phyloP scores from a whole-genome alignment of 2,113 vertebrate genomes.

The Perca flavescens region DNA sequence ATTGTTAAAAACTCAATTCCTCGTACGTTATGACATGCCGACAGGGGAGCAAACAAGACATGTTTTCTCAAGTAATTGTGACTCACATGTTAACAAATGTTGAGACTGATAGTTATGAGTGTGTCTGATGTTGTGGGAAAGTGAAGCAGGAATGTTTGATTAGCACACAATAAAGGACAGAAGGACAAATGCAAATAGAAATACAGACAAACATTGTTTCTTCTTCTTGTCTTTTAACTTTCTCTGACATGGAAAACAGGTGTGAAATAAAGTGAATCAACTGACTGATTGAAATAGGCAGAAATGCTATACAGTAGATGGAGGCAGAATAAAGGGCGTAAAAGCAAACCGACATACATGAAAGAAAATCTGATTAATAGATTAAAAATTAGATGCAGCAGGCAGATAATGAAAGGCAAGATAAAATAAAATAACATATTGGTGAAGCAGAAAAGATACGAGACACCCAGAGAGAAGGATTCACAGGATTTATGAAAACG shows the following conservation, averaged over 20 bases:
- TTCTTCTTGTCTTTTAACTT: background rate
- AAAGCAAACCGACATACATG: constrained; percentile 27
- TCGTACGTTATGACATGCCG: constrained; percentile 2
- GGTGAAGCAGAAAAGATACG: background rate
- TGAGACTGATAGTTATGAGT: background rate
- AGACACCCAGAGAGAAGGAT: constrained; percentile 13
- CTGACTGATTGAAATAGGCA: constrained; percentile 8
- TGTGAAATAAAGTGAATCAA: constrained; percentile 40
- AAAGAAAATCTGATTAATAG: constrained; percentile 51
- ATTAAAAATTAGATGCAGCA: constrained; percentile 48
- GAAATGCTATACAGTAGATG: constrained; percentile 3
- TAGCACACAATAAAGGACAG: background rate
- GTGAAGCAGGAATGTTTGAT: background rate
- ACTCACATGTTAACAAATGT: constrained; percentile 15
- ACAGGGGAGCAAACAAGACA: background rate
- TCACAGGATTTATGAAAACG: constrained; percentile 7
- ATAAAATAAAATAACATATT: constrained; percentile 45
- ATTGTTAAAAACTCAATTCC: constrained; percentile 13
- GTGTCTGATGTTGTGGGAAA: constrained; percentile 1
- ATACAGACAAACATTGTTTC: background rate
- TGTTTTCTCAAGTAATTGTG: constrained; percentile 7
- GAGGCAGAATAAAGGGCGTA: constrained; percentile 13
- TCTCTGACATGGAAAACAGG: constrained; percentile 8
- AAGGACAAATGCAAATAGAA: background rate
- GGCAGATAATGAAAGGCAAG: constrained; percentile 46